Evolutionary conservation across 1,140 invertebrate genomes (phyloP).

Genomic region (Drosophila parabipectinata): DNA sequence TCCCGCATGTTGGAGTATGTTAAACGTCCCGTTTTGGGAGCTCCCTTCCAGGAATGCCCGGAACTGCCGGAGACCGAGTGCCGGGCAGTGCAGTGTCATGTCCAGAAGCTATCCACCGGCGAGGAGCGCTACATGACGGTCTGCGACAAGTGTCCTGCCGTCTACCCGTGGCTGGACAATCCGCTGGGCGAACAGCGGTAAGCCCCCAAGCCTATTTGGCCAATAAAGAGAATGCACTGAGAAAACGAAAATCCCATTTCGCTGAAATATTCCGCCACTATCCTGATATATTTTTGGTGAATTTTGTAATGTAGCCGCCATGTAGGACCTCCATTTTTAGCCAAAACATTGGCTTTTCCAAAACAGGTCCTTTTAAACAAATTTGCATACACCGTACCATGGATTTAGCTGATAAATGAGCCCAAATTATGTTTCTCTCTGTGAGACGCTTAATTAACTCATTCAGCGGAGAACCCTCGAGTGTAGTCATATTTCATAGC

Average conservation of each 20-base stretch:
- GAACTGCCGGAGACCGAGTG: slow-evolving; percentile 60
- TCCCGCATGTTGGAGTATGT: slow-evolving; percentile 75
- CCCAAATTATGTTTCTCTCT: slow-evolving; percentile 67
- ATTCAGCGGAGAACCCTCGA: slow-evolving; percentile 51
- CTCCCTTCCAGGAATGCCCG: slow-evolving; percentile 67
- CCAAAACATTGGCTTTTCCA: slow-evolving; percentile 1
- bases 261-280: background rate
- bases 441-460: slow-evolving; percentile 76
- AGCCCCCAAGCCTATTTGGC: background rate
- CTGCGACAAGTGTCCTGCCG: slow-evolving; percentile 83
- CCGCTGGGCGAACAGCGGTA: slow-evolving; percentile 73
- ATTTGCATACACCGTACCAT: slow-evolving; percentile 44
- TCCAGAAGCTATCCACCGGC: slow-evolving; percentile 70
- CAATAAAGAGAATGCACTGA: slow-evolving; percentile 35
- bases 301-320: slow-evolving; percentile 33
- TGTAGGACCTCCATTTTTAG: slow-evolving; percentile 24
- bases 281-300: background rate
- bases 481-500: slow-evolving; percentile 71
- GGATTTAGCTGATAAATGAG: slow-evolving; percentile 66
- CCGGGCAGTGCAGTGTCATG: slow-evolving; percentile 61
- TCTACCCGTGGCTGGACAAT: slow-evolving; percentile 84
- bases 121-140: slow-evolving; percentile 84
- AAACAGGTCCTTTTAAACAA: slow-evolving; percentile 39
- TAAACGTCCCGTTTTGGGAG: slow-evolving; percentile 59
- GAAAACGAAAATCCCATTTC: background rate